Evolutionary conservation across 2,797 vertebrate species (phyloP).

Genomic region (Antrozous pallidus): DNA sequence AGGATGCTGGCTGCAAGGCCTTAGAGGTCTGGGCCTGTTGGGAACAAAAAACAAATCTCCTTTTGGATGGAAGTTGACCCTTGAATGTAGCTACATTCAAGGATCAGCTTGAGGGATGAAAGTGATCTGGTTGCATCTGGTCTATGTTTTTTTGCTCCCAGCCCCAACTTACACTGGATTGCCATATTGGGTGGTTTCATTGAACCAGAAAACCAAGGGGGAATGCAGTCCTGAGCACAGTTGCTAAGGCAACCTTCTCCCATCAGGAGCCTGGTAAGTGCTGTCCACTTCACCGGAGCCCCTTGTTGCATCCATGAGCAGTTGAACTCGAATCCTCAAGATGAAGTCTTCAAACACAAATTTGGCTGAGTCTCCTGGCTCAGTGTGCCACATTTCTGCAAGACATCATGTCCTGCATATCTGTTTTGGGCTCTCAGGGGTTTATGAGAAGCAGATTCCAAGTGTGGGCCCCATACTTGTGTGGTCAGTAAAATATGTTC

Average conservation of each 20-base stretch:
- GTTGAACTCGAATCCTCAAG: neutral
- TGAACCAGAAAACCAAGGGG: conserved; percentile 25
- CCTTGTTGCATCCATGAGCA: neutral
- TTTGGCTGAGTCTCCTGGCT: neutral
- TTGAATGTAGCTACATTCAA: neutral
- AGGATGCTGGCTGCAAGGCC: neutral
- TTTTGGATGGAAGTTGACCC: neutral
- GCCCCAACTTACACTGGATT: neutral
- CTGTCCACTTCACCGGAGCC: neutral
- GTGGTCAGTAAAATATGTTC: neutral
- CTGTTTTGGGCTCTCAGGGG: neutral
- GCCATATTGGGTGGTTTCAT: neutral
- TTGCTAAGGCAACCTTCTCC: neutral
- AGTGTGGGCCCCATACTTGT: neutral
- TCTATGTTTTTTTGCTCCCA: neutral
- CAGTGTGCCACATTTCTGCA: neutral
- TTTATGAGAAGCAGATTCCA: neutral
- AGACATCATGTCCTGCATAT: neutral
- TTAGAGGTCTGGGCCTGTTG: neutral
- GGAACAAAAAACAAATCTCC: neutral
- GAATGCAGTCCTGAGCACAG: neutral
- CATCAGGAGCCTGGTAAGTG: neutral
- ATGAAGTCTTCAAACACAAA: neutral
- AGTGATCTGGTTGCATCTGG: neutral
- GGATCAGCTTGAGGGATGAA: neutral